Evolutionary conservation across 2,797 vertebrate genomes (phyloP).

Genomic region (Enteromius mattozi): DNA sequence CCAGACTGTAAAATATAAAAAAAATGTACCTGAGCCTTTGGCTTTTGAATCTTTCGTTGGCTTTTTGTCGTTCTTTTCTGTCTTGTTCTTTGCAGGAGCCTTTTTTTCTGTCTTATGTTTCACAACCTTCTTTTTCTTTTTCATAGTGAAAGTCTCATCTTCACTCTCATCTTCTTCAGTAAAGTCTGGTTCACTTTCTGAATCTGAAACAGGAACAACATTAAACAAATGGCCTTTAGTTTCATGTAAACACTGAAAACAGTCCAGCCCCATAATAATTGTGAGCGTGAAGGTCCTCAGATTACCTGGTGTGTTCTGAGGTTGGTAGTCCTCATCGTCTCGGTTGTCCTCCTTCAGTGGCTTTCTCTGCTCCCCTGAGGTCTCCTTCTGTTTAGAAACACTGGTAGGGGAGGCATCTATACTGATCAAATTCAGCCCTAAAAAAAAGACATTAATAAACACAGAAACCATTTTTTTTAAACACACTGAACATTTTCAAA

Average conservation of each 20-base stretch:
- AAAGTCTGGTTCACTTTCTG: slow-evolving; percentile 80
- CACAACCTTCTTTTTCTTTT: slow-evolving; percentile 74
- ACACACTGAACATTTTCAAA: neutral
- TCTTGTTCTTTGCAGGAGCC: slow-evolving; percentile 40
- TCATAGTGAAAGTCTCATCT: slow-evolving; percentile 79
- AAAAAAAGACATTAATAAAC: neutral
- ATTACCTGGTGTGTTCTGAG: slow-evolving; percentile 70
- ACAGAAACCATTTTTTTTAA: neutral
- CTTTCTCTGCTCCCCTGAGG: slow-evolving; percentile 61
- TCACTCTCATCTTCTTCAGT: slow-evolving; percentile 78
- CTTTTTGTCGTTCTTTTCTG: slow-evolving; percentile 72
- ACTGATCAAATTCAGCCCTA: slow-evolving; percentile 81
- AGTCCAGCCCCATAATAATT: neutral
- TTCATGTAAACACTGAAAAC: neutral
- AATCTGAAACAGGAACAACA: slow-evolving; percentile 59
- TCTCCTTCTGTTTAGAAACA: slow-evolving; percentile 66
- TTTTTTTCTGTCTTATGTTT: slow-evolving; percentile 74
- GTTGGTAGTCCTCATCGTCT: slow-evolving; percentile 73
- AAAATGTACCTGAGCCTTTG: slow-evolving; percentile 60
- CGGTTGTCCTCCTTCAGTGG: slow-evolving; percentile 52
- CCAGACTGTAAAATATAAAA: neutral
- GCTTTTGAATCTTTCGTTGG: slow-evolving; percentile 64
- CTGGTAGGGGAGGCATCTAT: slow-evolving; percentile 53
- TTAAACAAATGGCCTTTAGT: neutral
- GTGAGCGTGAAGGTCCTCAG: neutral